Conservation (phyloP, 37 sponge, comb jelly and placozoan genomes). For the Trichoplax adhaerens region DNA sequence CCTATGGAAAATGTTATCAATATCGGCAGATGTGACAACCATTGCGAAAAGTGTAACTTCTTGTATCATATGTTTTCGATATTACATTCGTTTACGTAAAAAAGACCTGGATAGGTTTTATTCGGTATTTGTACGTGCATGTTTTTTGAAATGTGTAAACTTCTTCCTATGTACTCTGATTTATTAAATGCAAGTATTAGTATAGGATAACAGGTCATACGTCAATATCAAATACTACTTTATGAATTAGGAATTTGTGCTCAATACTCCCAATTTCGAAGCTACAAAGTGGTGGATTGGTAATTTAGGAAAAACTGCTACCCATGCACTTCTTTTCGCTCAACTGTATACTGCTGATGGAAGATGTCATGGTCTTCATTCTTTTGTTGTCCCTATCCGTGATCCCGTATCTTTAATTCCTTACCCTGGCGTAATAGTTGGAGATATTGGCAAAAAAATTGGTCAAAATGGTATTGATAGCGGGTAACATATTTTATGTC, state of each 20-base stretch:
- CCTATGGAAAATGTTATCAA: too few relatives aligned
- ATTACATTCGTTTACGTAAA: too few relatives aligned
- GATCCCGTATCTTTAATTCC: constrained; percentile 43
- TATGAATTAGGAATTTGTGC: constrained; percentile 50
- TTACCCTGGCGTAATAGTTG: constrained; percentile 66
- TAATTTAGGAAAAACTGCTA: constrained; percentile 68
- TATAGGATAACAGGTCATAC: too few relatives aligned
- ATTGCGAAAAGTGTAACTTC: too few relatives aligned
- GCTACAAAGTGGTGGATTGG: constrained; percentile 88
- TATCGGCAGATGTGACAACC: too few relatives aligned
- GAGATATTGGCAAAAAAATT: constrained; percentile 85
- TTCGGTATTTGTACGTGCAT: background rate
- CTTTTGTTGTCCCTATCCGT: constrained; percentile 73
- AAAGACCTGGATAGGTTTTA: background rate
- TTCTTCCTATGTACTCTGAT: background rate
- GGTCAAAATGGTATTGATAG: constrained; percentile 79
- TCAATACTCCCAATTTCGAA: constrained; percentile 86
- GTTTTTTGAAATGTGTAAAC: background rate
- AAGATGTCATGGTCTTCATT: constrained; percentile 75
- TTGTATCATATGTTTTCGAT: too few relatives aligned
- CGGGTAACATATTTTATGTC: constrained; percentile 33
- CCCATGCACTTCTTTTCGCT: constrained; percentile 71
- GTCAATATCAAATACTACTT: too few relatives aligned
- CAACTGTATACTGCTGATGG: constrained; percentile 84
- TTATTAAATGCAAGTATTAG: too few relatives aligned